Evolutionary conservation across 2,888 invertebrate genomes (phyloP).

Genomic region (Dicranocentrus wangi): DNA sequence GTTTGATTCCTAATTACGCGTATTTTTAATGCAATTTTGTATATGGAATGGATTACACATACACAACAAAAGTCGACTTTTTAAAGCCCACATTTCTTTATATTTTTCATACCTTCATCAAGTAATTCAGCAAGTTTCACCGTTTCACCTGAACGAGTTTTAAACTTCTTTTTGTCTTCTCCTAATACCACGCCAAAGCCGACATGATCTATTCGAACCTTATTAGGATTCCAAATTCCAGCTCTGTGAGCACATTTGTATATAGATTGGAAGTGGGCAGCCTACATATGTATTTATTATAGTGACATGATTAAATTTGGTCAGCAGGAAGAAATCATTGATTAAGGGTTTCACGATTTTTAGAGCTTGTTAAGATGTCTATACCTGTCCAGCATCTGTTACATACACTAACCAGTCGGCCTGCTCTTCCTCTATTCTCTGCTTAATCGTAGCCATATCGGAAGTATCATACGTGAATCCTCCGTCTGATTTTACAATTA

Average conservation of each 20-base stretch:
- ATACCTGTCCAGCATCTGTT: conserved; percentile 92
- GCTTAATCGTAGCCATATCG: conserved; percentile 93
- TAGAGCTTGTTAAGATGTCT: neutral
- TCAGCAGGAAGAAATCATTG: neutral
- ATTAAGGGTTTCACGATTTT: neutral
- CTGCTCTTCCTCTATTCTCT: conserved; percentile 88
- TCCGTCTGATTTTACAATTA: conserved; percentile 97
- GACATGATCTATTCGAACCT: conserved; percentile 89
- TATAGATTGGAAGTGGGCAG: conserved; percentile 83
- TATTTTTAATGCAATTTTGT: too few relatives aligned
- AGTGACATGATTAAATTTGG: conserved; percentile 15
- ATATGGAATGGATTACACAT: too few relatives aligned
- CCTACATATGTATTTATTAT: conserved; percentile 74
- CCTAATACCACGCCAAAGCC: conserved; percentile 98
- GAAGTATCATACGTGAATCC: conserved; percentile 98
- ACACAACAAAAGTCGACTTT: neutral
- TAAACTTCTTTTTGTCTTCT: conserved; percentile 99
- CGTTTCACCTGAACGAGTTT: conserved; percentile 97
- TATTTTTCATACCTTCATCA: conserved; percentile 83
- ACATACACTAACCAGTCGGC: conserved; percentile 94
- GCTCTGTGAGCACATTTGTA: conserved; percentile 86
- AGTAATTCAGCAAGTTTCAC: conserved; percentile 89
- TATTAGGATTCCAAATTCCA: conserved; percentile 82
- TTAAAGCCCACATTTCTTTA: neutral
- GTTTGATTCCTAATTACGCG: conserved; percentile 81